Base-by-base conservation (phyloP, 2,113 vertebrate genomes). In the Corydoras maculifer region DNA sequence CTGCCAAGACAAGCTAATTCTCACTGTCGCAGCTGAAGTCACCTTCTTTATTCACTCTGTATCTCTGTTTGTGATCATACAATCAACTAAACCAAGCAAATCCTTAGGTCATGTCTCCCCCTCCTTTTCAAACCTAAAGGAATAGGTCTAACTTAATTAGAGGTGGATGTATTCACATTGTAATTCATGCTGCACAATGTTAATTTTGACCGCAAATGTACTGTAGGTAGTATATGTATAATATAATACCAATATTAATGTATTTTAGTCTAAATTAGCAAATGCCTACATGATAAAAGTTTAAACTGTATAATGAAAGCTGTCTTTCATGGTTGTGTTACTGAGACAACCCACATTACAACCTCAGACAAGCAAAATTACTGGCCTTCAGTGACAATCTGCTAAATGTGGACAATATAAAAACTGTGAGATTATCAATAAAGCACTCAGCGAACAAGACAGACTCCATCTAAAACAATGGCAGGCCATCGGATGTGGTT, bases 401-500 rank as follows among this genome's bases (percentile, higher is more conserved):
- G 71, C 66, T 30, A 48, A 62, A 73, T 43, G 15, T 10, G 31
- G 50, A 14, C 12, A 15, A 3, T 60, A 60, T 25, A 53, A n/a
- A 73, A 66, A 29, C 29, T 32, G 62, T 11, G 3, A 59, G 58
- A 53, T 66, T 25, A 53, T 73, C 71, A 61, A 55, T 62, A 73
- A 55, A 48, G 25, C 50, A 43, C 12, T 48, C 15, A 14, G 15
- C 6, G 30, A 35, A 48, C 0, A 14, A 54, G 15, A 18, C 31
- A 57, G 30, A 49, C 65, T 62, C 64, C 13, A 49, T 43, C 54
- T 29, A 35, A 15, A 50, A 43, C 60, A 63, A 15, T 75, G 78
- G 73, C 79, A 82, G 79, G 72, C 82, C 70, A 78, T 81, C 78
- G 70, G 32, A 59, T 10, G 32, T 35, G 15, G 73, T 57, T 51